phyloP scores from a whole-genome alignment of 1,140 invertebrate species.

The Drosophila subobscura region DNA sequence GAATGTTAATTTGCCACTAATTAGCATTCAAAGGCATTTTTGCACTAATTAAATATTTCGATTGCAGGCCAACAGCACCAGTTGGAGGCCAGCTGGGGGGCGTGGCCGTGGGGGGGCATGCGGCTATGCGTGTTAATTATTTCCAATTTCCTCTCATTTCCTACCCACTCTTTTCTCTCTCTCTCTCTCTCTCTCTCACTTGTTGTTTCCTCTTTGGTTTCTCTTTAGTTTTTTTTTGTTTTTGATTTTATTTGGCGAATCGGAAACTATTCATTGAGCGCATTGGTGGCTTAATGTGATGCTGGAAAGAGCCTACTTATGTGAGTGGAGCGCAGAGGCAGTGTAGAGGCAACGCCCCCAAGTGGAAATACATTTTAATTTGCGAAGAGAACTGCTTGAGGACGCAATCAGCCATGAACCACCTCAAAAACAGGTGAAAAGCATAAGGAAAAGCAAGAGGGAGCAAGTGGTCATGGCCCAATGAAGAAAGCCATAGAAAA shows the following conservation, averaged over 20 bases:
- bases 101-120: conserved; percentile 17
- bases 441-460: conserved; percentile 51
- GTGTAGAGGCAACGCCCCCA: not conserved
- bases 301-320: conserved; percentile 69
- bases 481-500: conserved; percentile 7
- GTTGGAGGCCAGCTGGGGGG: not conserved
- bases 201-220: conserved; percentile 16
- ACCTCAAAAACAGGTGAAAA: conserved; percentile 65
- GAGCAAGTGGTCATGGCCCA: conserved; percentile 11
- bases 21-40: conserved; percentile 81
- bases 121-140: conserved; percentile 65
- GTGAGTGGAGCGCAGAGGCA: conserved; percentile 16
- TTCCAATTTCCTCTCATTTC: conserved; percentile 23
- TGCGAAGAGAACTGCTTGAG: conserved; percentile 72
- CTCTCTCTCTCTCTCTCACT: too few relatives aligned
- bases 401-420: conserved; percentile 70
- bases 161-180: too few relatives aligned
- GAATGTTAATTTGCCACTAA: conserved; percentile 81
- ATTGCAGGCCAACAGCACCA: conserved; percentile 44
- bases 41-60: conserved; percentile 82
- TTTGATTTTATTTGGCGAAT: conserved; percentile 56
- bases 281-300: conserved; percentile 52
- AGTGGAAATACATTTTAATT: conserved; percentile 72
- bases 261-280: conserved; percentile 70
- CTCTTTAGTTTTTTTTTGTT: too few relatives aligned